These are phyloP conservation scores for Acrobasis repandana DNA, from an alignment of 2,888 invertebrate species.

Conservation along the genomic window DNA sequence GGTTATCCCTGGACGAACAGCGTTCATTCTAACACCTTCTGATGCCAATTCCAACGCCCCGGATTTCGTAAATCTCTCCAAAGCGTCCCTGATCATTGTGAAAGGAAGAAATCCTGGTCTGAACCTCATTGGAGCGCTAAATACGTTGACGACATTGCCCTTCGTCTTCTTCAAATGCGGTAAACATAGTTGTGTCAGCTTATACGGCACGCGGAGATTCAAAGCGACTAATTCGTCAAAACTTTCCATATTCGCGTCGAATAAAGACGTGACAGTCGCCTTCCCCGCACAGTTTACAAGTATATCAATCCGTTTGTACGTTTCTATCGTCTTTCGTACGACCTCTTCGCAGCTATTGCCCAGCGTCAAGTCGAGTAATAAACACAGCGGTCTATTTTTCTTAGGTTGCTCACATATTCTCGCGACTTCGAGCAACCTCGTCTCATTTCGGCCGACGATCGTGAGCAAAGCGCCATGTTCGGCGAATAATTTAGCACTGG, in stretches of 20 bases:
- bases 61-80: constrained; percentile 57
- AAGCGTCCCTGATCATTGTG: constrained; percentile 53
- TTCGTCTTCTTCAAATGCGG: constrained; percentile 54
- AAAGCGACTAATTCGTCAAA: constrained; percentile 58
- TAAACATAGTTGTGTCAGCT: constrained; percentile 53
- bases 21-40: constrained; percentile 62
- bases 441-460: constrained; percentile 56
- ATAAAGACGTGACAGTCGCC: constrained; percentile 50
- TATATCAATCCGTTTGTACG: constrained; percentile 51
- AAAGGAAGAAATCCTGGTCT: constrained; percentile 56
- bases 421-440: constrained; percentile 48
- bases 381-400: constrained; percentile 48
- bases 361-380: constrained; percentile 50
- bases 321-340: constrained; percentile 51
- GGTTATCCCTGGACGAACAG: constrained; percentile 58
- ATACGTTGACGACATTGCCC: constrained; percentile 60
- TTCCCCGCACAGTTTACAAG: constrained; percentile 61
- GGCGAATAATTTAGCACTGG: constrained; percentile 58
- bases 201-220: constrained; percentile 59
- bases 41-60: constrained; percentile 56
- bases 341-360: constrained; percentile 54
- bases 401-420: constrained; percentile 44
- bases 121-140: constrained; percentile 48
- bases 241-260: constrained; percentile 52
- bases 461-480: constrained; percentile 50